phyloP scores from a whole-genome alignment of 2,797 vertebrate genomes.

The Danio aesculapii region DNA sequence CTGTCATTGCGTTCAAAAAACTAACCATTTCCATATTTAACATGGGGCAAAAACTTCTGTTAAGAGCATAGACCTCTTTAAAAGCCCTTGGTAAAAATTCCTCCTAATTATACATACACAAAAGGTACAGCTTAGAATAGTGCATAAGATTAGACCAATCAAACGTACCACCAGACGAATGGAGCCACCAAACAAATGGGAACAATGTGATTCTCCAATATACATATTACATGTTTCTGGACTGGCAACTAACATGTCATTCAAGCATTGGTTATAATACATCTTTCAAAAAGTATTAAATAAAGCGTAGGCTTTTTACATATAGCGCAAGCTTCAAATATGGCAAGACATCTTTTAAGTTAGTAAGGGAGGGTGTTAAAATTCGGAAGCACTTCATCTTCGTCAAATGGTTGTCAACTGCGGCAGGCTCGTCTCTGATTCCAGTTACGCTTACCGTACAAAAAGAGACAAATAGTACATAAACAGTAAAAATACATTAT shows the following conservation, averaged over 20 bases:
- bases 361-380: slow-evolving; percentile 57
- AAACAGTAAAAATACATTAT: slow-evolving; percentile 70
- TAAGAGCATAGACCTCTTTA: slow-evolving; percentile 76
- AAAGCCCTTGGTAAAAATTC: slow-evolving; percentile 83
- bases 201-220: slow-evolving; percentile 66
- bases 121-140: slow-evolving; percentile 78
- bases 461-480: slow-evolving; percentile 67
- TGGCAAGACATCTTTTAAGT: slow-evolving; percentile 65
- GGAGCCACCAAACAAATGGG: slow-evolving; percentile 76
- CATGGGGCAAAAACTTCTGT: slow-evolving; percentile 63
- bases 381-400: slow-evolving; percentile 76
- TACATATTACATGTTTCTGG: slow-evolving; percentile 74
- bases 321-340: slow-evolving; percentile 73
- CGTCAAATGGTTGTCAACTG: slow-evolving; percentile 66
- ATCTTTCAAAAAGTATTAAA: slow-evolving; percentile 75
- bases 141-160: slow-evolving; percentile 77
- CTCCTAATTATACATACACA: slow-evolving; percentile 78
- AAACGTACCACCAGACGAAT: slow-evolving; percentile 76
- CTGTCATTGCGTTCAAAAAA: slow-evolving; percentile 66
- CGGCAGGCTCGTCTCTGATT: slow-evolving; percentile 60
- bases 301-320: slow-evolving; percentile 72
- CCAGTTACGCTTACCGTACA: slow-evolving; percentile 74
- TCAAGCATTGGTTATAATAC: slow-evolving; percentile 79
- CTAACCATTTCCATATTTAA: slow-evolving; percentile 61
- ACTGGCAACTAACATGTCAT: slow-evolving; percentile 71